phyloP scores from a whole-genome alignment of 2,113 vertebrate species.

The Prinia subflava region DNA sequence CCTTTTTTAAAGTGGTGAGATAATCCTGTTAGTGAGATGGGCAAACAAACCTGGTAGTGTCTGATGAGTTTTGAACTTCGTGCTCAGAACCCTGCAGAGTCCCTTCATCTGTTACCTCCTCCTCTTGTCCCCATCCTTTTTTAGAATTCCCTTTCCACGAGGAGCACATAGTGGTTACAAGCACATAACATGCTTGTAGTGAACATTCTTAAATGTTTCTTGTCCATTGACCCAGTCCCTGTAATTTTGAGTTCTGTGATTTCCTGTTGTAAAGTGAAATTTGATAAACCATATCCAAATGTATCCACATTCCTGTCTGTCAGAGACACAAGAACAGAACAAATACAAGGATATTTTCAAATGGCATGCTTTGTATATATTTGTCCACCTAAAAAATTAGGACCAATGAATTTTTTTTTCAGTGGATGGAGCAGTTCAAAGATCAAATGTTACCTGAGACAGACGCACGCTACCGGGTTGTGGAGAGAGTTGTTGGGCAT shows the following conservation, averaged over 20 bases:
- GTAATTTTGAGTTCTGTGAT: not conserved
- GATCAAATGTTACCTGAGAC: slow-evolving; percentile 75
- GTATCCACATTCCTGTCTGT: not conserved
- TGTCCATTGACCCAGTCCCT: not conserved
- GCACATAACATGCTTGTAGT: not conserved
- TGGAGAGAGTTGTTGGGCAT: slow-evolving; percentile 79
- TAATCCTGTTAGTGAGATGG: not conserved
- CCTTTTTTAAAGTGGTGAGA: not conserved
- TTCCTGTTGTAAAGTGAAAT: not conserved
- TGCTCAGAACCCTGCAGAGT: not conserved
- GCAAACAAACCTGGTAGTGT: not conserved
- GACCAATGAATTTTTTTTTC: not conserved
- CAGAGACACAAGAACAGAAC: not conserved
- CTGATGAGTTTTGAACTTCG: not conserved
- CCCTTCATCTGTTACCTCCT: not conserved
- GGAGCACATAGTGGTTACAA: not conserved
- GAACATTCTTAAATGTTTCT: not conserved
- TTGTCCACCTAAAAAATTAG: not conserved
- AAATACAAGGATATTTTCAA: not conserved
- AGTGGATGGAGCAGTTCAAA: slow-evolving; percentile 87
- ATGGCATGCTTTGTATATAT: not conserved
- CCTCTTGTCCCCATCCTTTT: not conserved
- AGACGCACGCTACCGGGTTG: slow-evolving; percentile 80
- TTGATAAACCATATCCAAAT: not conserved
- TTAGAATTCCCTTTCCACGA: not conserved